A percentile compares a stretch with the other conserved stretches of the same genome.
Conservation (phyloP, 2,797 vertebrate species). For the Carcharodon carcharias region DNA sequence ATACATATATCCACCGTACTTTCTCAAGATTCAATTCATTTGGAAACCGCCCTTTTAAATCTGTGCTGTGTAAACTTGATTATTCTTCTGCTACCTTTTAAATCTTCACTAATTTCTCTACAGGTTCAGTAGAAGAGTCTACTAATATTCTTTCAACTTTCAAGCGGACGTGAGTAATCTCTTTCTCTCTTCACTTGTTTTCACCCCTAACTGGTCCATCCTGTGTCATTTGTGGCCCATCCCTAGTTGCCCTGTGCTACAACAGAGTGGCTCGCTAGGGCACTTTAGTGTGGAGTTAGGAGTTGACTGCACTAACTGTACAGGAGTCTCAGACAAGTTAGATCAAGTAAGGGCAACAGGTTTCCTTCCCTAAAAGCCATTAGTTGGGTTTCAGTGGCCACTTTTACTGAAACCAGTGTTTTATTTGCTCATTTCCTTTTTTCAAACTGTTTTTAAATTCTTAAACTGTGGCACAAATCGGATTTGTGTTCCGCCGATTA, state of each 20-base stretch:
- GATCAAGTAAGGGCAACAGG: neutral
- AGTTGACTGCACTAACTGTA: neutral
- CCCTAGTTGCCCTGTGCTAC: neutral
- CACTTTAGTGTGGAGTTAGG: neutral
- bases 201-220: neutral
- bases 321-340: neutral
- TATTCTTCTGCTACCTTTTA: neutral
- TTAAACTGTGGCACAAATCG: neutral
- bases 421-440: neutral
- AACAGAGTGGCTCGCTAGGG: neutral
- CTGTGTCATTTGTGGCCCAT: neutral
- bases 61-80: neutral
- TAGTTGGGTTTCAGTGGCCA: neutral
- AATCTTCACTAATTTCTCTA: neutral
- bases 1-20: neutral
- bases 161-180: slow-evolving; percentile 39
- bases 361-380: neutral
- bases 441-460: neutral
- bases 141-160: slow-evolving; percentile 34
- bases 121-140: neutral
- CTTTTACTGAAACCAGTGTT: neutral
- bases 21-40: neutral
- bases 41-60: neutral
- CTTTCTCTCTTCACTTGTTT: too few species aligned
- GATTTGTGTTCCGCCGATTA: neutral